Conservation (phyloP, 2,113 vertebrate species). For the Stegostoma tigrinum region DNA sequence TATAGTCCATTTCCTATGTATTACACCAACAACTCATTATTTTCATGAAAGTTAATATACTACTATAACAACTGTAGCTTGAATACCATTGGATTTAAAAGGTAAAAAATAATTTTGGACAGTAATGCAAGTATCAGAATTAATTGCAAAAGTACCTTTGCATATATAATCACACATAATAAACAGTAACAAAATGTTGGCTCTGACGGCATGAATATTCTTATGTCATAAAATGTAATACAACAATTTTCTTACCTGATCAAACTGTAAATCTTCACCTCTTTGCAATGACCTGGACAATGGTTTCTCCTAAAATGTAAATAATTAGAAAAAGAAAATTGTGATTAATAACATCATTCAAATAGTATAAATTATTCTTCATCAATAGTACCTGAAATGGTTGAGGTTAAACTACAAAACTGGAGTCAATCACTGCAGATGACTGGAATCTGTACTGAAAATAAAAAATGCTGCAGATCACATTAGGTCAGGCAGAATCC, state of each 20-base stretch:
- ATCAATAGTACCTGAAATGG: not conserved
- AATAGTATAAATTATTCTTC: not conserved
- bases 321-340: not conserved
- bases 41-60: not conserved
- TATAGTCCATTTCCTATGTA: not conserved
- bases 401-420: not conserved
- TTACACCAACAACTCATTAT: no score
- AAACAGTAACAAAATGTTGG: not conserved
- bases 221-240: not conserved
- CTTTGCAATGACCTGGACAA: slow-evolving; percentile 95
- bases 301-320: slow-evolving; percentile 74
- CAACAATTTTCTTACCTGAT: slow-evolving; percentile 71
- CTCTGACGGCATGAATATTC: not conserved
- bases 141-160: not conserved
- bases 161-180: not conserved
- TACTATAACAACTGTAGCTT: not conserved
- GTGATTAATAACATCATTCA: slow-evolving; percentile 22
- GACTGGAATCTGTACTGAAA: no score
- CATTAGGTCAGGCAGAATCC: no score
- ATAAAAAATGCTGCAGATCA: no score
- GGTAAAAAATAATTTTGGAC: not conserved
- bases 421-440: not conserved
- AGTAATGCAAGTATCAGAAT: not conserved
- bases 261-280: slow-evolving; percentile 98
- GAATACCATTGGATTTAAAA: not conserved